Evolutionary conservation across 2,888 invertebrate species (phyloP), one percentile per base, ranked within the genome.

Genomic region (Netelia virgata): DNA sequence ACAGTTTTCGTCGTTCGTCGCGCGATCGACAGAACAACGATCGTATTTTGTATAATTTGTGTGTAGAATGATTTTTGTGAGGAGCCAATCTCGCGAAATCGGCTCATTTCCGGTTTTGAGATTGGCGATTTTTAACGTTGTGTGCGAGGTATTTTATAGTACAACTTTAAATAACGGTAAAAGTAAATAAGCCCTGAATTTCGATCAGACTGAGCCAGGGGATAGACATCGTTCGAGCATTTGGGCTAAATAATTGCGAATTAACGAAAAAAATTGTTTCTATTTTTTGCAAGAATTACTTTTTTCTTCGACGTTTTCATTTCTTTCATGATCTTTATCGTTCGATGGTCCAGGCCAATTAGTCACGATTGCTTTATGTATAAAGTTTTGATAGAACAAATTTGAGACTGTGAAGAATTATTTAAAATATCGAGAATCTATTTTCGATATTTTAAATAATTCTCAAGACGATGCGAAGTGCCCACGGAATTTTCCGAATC

Each of bases 61-160:
- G 1, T 57, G n/a, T 18, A 57, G 18, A 18, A 66, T 55, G 41
- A 53, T 18, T 57, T 68, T 1, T n/a, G 57, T 68, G 76, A 55
- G 53, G 43, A 36, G n/a, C 66, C 55, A 76, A 43, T 23, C 20
- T 36, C 8, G 36, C 36, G 20, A 66, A 18, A 8, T 28, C 11
- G 66, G 43, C 23, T 16, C 18, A 47, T 47, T 66, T 59, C 41
- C 36, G 18, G 8, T 8, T 20, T 78, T 50, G 61, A 61, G 20
- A 59, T 68, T 81, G 47, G 61, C 75, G 47, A 66, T n/a, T 47
- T 36, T 14, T 53, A 66, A 61, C 61, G 41, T 28, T 75, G 50
- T 66, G 81, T 68, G 68, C 74, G 47, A 74, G 64, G 64, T 74
- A 41, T 47, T 68, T 61, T 28, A 57, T 55, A 74, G 63, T 72